phyloP scores from a whole-genome alignment of 2,888 invertebrate genomes.

The Agonum fuliginosum region DNA sequence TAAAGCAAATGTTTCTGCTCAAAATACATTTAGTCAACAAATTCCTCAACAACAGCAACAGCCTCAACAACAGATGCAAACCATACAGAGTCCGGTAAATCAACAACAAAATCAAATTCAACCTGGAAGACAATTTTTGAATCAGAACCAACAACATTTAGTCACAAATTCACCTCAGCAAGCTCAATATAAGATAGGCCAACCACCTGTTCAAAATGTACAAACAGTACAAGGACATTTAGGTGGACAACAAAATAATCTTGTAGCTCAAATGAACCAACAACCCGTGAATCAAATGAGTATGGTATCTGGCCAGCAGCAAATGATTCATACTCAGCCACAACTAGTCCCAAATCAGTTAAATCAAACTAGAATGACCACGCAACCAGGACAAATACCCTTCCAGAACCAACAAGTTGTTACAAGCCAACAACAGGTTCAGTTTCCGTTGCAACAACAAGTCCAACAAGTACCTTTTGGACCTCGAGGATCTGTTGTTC shows the following conservation, averaged over 20 bases:
- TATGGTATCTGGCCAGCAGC: slow-evolving; percentile 38
- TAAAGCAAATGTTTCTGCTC: slow-evolving; percentile 27
- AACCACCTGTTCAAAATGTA: slow-evolving; percentile 44
- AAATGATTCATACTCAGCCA: slow-evolving; percentile 54
- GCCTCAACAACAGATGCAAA: slow-evolving; percentile 23
- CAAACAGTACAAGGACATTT: slow-evolving; percentile 16
- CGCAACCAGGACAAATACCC: slow-evolving; percentile 17
- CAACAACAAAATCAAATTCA: slow-evolving; percentile 65
- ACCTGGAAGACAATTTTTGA: slow-evolving; percentile 59
- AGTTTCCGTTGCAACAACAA: slow-evolving; percentile 66
- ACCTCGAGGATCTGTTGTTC: slow-evolving; percentile 35
- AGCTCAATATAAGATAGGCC: slow-evolving; percentile 59
- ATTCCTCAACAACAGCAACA: slow-evolving; percentile 29
- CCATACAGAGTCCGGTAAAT: slow-evolving; percentile 61
- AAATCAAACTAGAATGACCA: slow-evolving; percentile 58
- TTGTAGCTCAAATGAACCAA: slow-evolving; percentile 58
- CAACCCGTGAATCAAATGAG: slow-evolving; percentile 62
- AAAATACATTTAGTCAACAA: slow-evolving; percentile 32
- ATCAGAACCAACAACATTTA: slow-evolving; percentile 62
- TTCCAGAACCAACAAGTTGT: slow-evolving; percentile 39
- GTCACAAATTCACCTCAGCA: slow-evolving; percentile 64
- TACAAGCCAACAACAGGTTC: slow-evolving; percentile 60
- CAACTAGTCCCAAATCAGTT: slow-evolving; percentile 62
- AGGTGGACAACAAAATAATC: slow-evolving; percentile 27
- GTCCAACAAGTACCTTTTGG: slow-evolving; percentile 62